Percentiles rank a stretch among this genome's conserved stretches.
phyloP scores from a whole-genome alignment of 2,113 vertebrate species.

The Apodemus speciosus region DNA sequence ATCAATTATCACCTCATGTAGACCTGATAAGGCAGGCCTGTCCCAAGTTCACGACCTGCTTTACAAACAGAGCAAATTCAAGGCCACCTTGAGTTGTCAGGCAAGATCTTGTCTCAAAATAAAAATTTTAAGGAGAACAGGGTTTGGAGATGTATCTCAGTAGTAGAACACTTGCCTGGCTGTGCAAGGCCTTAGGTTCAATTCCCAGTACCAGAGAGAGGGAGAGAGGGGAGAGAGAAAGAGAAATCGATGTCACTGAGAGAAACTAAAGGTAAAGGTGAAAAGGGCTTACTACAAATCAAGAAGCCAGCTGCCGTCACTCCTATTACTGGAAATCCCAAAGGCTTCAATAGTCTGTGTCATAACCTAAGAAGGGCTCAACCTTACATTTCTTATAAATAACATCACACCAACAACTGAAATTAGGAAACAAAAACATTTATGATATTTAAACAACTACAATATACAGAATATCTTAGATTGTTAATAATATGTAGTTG shows the following conservation, averaged over 20 bases:
- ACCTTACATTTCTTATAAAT: neutral
- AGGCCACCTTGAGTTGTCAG: neutral
- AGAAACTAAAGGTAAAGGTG: neutral
- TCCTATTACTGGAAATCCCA: neutral
- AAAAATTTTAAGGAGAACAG: neutral
- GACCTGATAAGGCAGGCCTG: neutral
- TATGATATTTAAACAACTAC: neutral
- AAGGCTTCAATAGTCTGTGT: neutral
- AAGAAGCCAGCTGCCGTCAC: neutral
- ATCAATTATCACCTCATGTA: neutral
- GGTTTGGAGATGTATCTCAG: neutral
- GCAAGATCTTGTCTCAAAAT: neutral
- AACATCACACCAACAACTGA: neutral
- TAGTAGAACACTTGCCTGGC: neutral
- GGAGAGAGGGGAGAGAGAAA: too few species aligned
- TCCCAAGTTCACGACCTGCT: neutral
- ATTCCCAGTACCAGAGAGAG: neutral
- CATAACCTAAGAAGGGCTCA: neutral
- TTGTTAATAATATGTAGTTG: neutral
- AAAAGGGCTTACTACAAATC: neutral
- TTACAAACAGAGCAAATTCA: neutral
- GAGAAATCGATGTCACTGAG: neutral
- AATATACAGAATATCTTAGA: neutral
- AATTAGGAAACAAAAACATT: neutral
- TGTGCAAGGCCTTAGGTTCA: neutral